Evolutionary conservation across 2,797 vertebrate genomes (phyloP).

Genomic region (Danio aesculapii): DNA sequence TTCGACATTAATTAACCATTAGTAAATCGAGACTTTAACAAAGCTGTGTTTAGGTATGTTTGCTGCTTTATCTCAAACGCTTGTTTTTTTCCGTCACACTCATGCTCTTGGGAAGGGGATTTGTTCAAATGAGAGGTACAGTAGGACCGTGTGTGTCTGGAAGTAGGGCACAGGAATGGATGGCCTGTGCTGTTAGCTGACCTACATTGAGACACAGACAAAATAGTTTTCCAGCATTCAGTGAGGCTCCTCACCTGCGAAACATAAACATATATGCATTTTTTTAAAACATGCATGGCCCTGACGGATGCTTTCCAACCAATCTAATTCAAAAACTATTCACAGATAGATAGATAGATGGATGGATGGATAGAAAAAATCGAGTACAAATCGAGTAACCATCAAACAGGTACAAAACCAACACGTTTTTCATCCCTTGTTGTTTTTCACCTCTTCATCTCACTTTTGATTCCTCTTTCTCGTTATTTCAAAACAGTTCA

Average conservation of each 20-base stretch:
- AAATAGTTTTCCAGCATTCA: constrained; percentile 74
- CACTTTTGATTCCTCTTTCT: too few relatives aligned
- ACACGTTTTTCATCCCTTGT: too few relatives aligned
- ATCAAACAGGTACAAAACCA: too few relatives aligned
- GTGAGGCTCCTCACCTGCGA: constrained; percentile 44
- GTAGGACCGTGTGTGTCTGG: constrained; percentile 60
- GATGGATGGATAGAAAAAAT: too few relatives aligned
- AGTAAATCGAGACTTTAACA: background rate
- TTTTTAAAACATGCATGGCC: background rate
- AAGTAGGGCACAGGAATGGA: constrained; percentile 85
- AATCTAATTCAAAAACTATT: background rate
- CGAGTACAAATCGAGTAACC: too few relatives aligned
- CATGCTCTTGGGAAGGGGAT: constrained; percentile 21
- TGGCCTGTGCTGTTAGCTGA: constrained; percentile 82
- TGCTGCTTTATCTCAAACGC: background rate
- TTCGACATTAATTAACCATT: background rate
- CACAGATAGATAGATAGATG: too few relatives aligned
- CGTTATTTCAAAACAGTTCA: too few relatives aligned
- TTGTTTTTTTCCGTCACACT: background rate
- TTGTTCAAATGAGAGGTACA: background rate
- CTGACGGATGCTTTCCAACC: background rate
- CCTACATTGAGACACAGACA: constrained; percentile 83
- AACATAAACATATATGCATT: constrained; percentile 20
- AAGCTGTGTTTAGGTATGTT: background rate
- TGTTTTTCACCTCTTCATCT: too few relatives aligned